phyloP scores from a whole-genome alignment of 2,797 vertebrate species.

The Hydrolagus colliei region DNA sequence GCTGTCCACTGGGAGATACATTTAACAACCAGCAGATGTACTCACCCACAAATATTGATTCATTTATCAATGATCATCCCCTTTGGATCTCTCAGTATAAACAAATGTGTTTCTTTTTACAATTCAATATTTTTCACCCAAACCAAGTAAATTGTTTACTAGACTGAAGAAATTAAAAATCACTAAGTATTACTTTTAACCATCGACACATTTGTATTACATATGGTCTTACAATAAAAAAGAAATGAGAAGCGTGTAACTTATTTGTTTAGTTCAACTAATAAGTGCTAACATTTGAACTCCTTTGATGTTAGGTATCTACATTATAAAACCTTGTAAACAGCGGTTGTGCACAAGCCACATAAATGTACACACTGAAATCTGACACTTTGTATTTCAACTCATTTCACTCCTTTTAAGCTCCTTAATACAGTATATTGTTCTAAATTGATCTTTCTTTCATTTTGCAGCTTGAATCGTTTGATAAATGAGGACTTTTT shows the following conservation, averaged over 20 bases:
- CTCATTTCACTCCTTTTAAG: background rate
- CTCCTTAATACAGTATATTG: background rate
- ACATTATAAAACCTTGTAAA: slow-evolving; percentile 28
- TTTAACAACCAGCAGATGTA: too few species aligned
- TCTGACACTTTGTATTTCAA: background rate
- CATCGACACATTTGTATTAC: slow-evolving; percentile 62
- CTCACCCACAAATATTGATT: too few species aligned
- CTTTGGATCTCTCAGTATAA: slow-evolving; percentile 59
- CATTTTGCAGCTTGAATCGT: background rate
- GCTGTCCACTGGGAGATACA: too few species aligned
- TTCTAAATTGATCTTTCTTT: slow-evolving; percentile 5
- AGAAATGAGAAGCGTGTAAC: slow-evolving; percentile 55
- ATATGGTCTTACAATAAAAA: slow-evolving; percentile 62
- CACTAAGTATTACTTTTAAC: slow-evolving; percentile 62
- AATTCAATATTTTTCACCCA: slow-evolving; percentile 46
- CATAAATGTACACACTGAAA: background rate
- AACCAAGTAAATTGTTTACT: slow-evolving; percentile 53
- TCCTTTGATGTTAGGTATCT: slow-evolving; percentile 23
- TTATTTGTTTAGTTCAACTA: slow-evolving; percentile 58
- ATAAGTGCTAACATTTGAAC: slow-evolving; percentile 65
- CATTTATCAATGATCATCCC: slow-evolving; percentile 41
- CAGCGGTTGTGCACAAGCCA: background rate
- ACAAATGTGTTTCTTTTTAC: slow-evolving; percentile 55
- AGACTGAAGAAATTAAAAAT: slow-evolving; percentile 49
- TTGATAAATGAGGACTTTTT: slow-evolving; percentile 14